Base-by-base conservation (phyloP, 2,113 vertebrate genomes). In the Vicugna pacos region DNA sequence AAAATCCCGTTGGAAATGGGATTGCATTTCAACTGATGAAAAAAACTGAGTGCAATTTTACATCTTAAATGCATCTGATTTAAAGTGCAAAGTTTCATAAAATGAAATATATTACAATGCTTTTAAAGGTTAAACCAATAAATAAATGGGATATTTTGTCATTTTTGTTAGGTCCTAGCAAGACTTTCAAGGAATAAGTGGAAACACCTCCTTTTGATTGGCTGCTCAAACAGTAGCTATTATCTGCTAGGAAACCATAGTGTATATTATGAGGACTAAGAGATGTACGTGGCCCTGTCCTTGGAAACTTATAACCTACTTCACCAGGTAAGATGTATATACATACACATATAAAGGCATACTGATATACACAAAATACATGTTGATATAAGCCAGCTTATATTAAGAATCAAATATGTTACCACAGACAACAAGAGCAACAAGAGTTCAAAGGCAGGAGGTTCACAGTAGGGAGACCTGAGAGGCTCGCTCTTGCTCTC, bases 81-180 rank as follows among this genome's bases (percentile, higher is more conserved):
- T 97, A 97, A 97, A 97, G 83, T 48, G 90, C 91, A 93, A 88
- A 60, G 67, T 85, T 98, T 98, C 96, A 97, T 96, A 91, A 97
- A 69, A 92, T 54, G 75, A 91, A 93, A 82, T 26, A 52, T 42
- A 90, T 64, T 80, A 54, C 12, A 82, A 46, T 52, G 15, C 13
- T 30, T 96, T 86, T 26, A 19, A 96, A 88, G 93, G 26, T 58
- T 73, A 72, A 50, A 46, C 13, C 28, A 20, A 48, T 60, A 86
- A 81, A 85, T 15, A 79, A 73, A 46, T 62, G 22, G 64, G 16
- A 42, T 58, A 35, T 46, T 62, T 65, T 70, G 24, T 69, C 32
- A 72, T 91, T 70, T 48, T 91, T 72, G 7, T 80, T 62, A 15
- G 87, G 96, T 62, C 72, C 73, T 90, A 96, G 67, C 70, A 76